Evolutionary conservation across 2,888 invertebrate species (phyloP).

Genomic region (Hypomecis atomaria): DNA sequence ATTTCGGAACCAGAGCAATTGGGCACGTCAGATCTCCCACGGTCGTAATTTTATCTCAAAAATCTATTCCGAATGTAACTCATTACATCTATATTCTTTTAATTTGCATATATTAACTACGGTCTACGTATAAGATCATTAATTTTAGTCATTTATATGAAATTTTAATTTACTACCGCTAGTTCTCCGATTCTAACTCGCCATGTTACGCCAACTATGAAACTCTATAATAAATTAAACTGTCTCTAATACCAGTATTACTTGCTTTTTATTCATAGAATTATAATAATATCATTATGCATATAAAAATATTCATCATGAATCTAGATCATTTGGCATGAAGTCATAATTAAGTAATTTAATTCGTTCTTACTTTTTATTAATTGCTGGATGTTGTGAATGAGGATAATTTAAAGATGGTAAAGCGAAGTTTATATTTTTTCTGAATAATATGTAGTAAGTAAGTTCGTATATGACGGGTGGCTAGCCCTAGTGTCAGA

Average conservation of each 20-base stretch:
- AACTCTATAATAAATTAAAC: slow-evolving; percentile 12
- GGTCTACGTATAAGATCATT: slow-evolving; percentile 22
- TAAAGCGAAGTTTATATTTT: too few species aligned
- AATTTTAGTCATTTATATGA: slow-evolving; percentile 20
- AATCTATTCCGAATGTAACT: slow-evolving; percentile 22
- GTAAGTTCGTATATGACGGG: too few species aligned
- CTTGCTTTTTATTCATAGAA: slow-evolving; percentile 4
- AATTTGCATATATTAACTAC: slow-evolving; percentile 25
- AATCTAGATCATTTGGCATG: not conserved
- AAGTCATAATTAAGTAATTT: not conserved
- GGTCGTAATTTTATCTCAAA: slow-evolving; percentile 17
- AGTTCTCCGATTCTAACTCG: slow-evolving; percentile 16
- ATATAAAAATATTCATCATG: not conserved
- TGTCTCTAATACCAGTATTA: not conserved
- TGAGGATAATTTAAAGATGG: too few species aligned
- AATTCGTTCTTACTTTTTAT: not conserved
- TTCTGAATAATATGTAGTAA: too few species aligned
- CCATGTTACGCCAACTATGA: slow-evolving; percentile 11
- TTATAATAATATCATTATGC: slow-evolving; percentile 1
- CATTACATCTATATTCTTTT: slow-evolving; percentile 18
- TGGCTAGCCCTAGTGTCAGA: too few species aligned
- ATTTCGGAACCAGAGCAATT: not conserved
- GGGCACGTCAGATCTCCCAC: slow-evolving; percentile 14
- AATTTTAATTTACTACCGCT: slow-evolving; percentile 18
- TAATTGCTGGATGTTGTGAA: too few species aligned